phyloP scores from a whole-genome alignment of 2,888 invertebrate species.

The Pocota personata region DNA sequence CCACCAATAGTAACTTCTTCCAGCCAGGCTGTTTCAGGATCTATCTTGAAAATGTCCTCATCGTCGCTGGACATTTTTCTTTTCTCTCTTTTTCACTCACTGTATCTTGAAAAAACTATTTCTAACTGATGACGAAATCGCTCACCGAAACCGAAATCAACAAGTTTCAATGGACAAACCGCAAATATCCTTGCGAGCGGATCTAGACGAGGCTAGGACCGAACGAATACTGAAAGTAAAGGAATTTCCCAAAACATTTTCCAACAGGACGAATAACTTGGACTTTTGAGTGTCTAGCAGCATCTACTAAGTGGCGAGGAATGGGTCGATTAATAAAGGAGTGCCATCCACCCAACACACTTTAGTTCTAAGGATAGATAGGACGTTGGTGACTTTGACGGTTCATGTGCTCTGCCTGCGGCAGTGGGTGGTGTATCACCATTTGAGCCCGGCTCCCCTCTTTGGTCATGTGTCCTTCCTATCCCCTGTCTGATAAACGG shows the following conservation, averaged over 20 bases:
- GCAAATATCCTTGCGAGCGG: slow-evolving; percentile 42
- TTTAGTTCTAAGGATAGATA: slow-evolving; percentile 31
- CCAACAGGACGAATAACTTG: slow-evolving; percentile 39
- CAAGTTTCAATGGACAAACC: slow-evolving; percentile 49
- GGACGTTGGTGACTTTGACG: not conserved
- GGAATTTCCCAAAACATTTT: slow-evolving; percentile 63
- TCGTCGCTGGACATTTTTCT: slow-evolving; percentile 76
- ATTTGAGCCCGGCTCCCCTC: slow-evolving; percentile 3
- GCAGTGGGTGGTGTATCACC: slow-evolving; percentile 40
- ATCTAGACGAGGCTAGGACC: slow-evolving; percentile 55
- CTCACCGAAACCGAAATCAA: slow-evolving; percentile 44
- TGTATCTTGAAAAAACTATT: slow-evolving; percentile 45
- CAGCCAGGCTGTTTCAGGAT: slow-evolving; percentile 87
- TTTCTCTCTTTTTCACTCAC: not conserved
- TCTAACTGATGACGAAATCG: slow-evolving; percentile 61
- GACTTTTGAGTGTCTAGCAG: slow-evolving; percentile 57
- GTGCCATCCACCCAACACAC: slow-evolving; percentile 61
- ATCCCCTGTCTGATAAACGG: slow-evolving; percentile 39
- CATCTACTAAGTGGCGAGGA: slow-evolving; percentile 47
- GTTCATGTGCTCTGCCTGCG: slow-evolving; percentile 11
- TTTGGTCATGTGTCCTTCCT: slow-evolving; percentile 8
- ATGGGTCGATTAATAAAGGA: slow-evolving; percentile 75
- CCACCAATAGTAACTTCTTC: slow-evolving; percentile 88
- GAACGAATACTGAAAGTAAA: slow-evolving; percentile 58
- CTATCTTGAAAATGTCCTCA: slow-evolving; percentile 77